phyloP scores from a whole-genome alignment of 2,888 invertebrate species.

The Belgica antarctica region DNA sequence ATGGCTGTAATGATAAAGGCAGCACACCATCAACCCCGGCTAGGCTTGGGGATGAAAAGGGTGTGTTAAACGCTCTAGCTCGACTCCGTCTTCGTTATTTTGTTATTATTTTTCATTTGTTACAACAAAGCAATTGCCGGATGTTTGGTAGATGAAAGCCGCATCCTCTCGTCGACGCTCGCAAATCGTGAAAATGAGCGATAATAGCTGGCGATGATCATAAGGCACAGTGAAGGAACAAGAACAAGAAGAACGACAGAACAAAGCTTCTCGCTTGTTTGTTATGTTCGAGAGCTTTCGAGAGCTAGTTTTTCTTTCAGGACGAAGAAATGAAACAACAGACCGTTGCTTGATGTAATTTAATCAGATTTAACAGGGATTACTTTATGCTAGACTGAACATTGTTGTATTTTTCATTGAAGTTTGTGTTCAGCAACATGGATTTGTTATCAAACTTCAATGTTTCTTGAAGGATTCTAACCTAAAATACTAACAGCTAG shows the following conservation, averaged over 20 bases:
- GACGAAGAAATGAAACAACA: too few relatives aligned
- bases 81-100: slow-evolving; percentile 5
- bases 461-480: too few relatives aligned
- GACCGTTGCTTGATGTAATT: too few relatives aligned
- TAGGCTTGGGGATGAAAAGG: slow-evolving; percentile 14
- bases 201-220: neutral
- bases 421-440: too few relatives aligned
- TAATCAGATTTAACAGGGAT: too few relatives aligned
- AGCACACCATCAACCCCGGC: slow-evolving; percentile 14
- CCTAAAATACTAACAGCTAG: too few relatives aligned
- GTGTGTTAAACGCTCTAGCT: slow-evolving; percentile 19
- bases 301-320: neutral
- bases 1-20: slow-evolving; percentile 26
- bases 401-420: too few relatives aligned
- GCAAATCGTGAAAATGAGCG: neutral
- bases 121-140: neutral
- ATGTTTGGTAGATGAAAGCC: slow-evolving; percentile 6
- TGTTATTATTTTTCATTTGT: slow-evolving; percentile 33
- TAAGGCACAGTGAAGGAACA: neutral
- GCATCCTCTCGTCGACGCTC: slow-evolving; percentile 7
- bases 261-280: too few relatives aligned
- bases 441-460: too few relatives aligned
- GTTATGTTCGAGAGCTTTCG: neutral
- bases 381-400: too few relatives aligned
- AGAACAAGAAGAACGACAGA: neutral